These are phyloP conservation scores for Jaculus jaculus DNA, from an alignment of 2,113 vertebrate species.

Conservation along the genomic window DNA sequence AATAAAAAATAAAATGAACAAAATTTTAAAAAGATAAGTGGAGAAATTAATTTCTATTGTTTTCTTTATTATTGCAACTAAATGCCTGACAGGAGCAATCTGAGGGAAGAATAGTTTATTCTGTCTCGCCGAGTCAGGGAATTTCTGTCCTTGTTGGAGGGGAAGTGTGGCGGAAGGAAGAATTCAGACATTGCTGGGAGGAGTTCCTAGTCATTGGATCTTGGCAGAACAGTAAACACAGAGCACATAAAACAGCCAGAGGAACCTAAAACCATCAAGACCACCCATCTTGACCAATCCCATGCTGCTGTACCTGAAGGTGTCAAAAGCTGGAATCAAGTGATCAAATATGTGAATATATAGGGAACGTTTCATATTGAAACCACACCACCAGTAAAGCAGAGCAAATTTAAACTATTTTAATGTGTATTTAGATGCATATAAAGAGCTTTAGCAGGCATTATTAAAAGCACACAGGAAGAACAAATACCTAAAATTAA, in stretches of 20 bases:
- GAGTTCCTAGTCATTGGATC: background rate
- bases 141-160: no score
- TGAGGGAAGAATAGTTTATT: background rate
- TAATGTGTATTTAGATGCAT: background rate
- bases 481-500: background rate
- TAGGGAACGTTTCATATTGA: background rate
- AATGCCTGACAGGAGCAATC: background rate
- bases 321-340: background rate
- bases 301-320: background rate
- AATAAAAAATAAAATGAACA: no score
- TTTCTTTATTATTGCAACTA: background rate
- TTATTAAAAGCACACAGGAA: conserved; percentile 16
- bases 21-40: background rate
- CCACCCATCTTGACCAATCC: background rate
- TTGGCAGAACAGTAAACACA: no score
- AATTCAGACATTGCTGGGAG: no score
- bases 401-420: background rate
- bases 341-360: background rate
- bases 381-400: background rate
- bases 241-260: background rate
- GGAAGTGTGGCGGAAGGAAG: background rate
- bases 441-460: background rate
- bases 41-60: background rate
- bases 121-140: no score
- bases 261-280: background rate